phyloP scores from a whole-genome alignment of 2,113 vertebrate genomes.

The Heptranchias perlo region DNA sequence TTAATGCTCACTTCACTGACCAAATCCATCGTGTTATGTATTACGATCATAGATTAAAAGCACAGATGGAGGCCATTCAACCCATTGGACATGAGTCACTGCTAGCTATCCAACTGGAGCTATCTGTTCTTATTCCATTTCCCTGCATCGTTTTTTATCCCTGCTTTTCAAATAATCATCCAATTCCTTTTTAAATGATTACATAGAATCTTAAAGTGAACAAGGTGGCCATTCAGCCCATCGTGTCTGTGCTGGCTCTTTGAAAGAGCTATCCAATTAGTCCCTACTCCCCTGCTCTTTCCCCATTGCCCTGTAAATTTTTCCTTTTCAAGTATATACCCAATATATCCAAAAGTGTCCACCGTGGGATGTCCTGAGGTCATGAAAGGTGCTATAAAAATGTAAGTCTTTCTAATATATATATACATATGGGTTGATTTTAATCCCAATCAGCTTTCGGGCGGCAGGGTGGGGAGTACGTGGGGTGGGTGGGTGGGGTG shows the following conservation, averaged over 20 bases:
- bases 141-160: neutral
- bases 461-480: no score
- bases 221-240: neutral
- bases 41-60: neutral
- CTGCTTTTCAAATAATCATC: neutral
- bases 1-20: neutral
- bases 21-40: neutral
- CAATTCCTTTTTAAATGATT: neutral
- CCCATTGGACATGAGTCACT: neutral
- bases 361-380: no score
- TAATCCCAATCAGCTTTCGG: no score
- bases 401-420: no score
- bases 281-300: no score
- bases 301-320: no score
- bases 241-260: neutral
- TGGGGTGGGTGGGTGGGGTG: no score
- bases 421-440: no score
- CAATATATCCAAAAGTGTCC: no score
- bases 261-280: no score
- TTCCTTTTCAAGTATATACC: no score
- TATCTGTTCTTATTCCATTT: neutral
- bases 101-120: neutral
- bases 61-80: neutral
- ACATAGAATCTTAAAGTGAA: neutral
- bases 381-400: no score